Evolutionary conservation across 2,888 invertebrate genomes (phyloP), one percentile per base, ranked within the genome.

Genomic region (Clepsis dumicolana): DNA sequence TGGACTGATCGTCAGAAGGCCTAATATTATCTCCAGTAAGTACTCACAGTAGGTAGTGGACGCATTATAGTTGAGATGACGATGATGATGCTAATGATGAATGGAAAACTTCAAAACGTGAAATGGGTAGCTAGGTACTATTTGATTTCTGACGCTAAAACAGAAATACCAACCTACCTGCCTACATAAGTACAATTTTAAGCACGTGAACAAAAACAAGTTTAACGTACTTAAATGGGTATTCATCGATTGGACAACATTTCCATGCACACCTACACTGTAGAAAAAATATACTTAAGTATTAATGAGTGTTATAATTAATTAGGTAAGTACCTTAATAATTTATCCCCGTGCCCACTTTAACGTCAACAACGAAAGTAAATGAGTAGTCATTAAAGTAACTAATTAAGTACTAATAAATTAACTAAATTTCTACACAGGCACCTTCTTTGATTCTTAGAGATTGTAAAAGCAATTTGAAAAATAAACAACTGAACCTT

Each of bases 211-310:
- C 18, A 18, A 54, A 54, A 54, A 54, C 32, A 54, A 29, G 18
- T 54, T 32, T 54, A 12, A 10, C 48, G 21, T 21, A 48, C 8
- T 5, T 18, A 21, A 48, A n/a, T n/a, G 54, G 4, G 2, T 65
- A 65, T 65, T 29, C 59, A 52, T n/a, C 35, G 29, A 60, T 29
- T 65, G 52, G 41, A n/a, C 24, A 53, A 53, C 27, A 41, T 65
- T 59, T 61, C 12, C 52, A n/a, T 38, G 21, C 21, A 38, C 27
- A 64, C 41, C 48, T 59, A 21, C 57, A 38, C 52, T 50, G 25
- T 52, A 62, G 35, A 18, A 16, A 14, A 8, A 50, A 25, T 44
- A 21, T n/a, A n/a, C n/a, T n/a, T 53, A 24, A 48, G 29, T 38
- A 63, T 63, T 27, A 41, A 63, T 64, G 27, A 41, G 41, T 29